Evolutionary conservation across 1,140 invertebrate genomes (phyloP).

Genomic region (Trichonephila inaurata): DNA sequence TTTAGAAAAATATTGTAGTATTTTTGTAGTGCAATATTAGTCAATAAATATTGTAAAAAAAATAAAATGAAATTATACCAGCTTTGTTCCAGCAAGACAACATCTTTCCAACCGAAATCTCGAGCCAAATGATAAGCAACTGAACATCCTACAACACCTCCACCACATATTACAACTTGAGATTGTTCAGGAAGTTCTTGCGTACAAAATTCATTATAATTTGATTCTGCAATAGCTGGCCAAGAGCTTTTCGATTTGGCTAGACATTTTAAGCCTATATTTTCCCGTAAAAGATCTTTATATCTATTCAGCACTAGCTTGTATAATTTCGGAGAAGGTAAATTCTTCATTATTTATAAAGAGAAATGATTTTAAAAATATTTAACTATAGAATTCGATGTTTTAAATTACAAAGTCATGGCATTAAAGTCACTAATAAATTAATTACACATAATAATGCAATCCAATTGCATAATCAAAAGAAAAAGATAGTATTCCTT

Average conservation of each 20-base stretch:
- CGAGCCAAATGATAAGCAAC: slow-evolving; percentile 96
- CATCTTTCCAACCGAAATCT: slow-evolving; percentile 88
- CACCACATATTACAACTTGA: slow-evolving; percentile 92
- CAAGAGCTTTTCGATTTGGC: slow-evolving; percentile 28
- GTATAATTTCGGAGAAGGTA: neutral
- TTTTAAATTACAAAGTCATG: too few species aligned
- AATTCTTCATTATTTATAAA: slow-evolving; percentile 7
- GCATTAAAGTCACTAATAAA: too few species aligned
- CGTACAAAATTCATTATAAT: slow-evolving; percentile 38
- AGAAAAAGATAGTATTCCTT: too few species aligned
- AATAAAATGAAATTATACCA: slow-evolving; percentile 80
- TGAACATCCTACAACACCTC: slow-evolving; percentile 95
- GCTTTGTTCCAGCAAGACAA: slow-evolving; percentile 92
- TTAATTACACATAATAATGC: too few species aligned
- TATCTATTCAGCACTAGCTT: slow-evolving; percentile 32
- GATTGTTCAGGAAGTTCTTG: slow-evolving; percentile 80
- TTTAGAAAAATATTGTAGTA: too few species aligned
- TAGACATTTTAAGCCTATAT: slow-evolving; percentile 4
- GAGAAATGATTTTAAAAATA: neutral
- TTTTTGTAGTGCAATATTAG: too few species aligned
- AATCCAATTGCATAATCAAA: too few species aligned
- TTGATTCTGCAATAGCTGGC: neutral
- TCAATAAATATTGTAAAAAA: too few species aligned
- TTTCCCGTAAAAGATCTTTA: neutral
- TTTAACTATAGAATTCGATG: too few species aligned